Evolutionary conservation across 2,797 vertebrate genomes (phyloP), one percentile per base, ranked within the genome.

Genomic region (Anguilla marmorata): DNA sequence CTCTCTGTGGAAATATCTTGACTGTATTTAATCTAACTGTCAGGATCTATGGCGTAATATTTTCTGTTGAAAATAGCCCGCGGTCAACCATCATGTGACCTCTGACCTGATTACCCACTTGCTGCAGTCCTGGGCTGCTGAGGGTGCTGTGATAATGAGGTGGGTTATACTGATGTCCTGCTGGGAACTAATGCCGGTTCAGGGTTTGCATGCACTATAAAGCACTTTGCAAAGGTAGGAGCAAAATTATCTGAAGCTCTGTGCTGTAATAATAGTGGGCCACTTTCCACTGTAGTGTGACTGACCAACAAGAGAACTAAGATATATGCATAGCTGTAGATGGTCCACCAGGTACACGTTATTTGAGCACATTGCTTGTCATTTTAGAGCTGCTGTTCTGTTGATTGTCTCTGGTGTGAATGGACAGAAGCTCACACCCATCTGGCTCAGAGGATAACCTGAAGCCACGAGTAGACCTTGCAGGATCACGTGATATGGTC

Each of bases 21-120:
- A 52, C 50, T 58, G 56, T 58, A 58, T 58, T 16, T 58, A 58
- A 58, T 58, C 50, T 52, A 12, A 8, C 50, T 52, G 50, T 52
- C 50, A 52, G 50, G 50, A 52, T 52, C 24, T 69, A 27, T 69
- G 24, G 24, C 21, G 5, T 24, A 21, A 63, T 30, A 2, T 30
- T 72, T 33, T 30, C 69, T 72, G 27, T 72, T 72, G 27, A 30
- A 72, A 72, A 72, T 72, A 27, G 8, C 69, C 30, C 30, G 69
- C 2, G 12, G 69, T 33, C n/a, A 72, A 33, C 69, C 69, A 72
- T 72, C 27, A 66, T 66, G 4, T 66, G 60, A 11, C 7, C 69
- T 33, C n/a, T 72, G 69, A 72, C 69, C 69, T 72, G 27, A 72
- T 72, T 72, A 72, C 69, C 69, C 69, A 72, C 27, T 30, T 72